Conservation (phyloP, 2,888 invertebrate species). For the Protophormia terraenovae region DNA sequence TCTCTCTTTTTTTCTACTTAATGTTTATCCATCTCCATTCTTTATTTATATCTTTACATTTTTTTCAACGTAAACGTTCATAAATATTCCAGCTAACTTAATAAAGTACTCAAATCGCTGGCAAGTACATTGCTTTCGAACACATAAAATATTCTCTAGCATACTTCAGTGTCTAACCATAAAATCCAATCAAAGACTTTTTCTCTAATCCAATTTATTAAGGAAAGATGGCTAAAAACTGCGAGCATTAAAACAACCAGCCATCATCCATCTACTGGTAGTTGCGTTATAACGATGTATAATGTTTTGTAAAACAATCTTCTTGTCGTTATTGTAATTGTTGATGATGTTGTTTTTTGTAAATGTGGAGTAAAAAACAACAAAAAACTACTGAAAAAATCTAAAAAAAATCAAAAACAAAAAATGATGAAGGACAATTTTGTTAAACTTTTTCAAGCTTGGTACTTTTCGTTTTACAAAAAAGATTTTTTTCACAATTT, state of each 20-base stretch:
- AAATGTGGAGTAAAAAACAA: slow-evolving; percentile 4
- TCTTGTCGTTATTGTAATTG: slow-evolving; percentile 41
- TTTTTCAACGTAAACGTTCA: neutral
- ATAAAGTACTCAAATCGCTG: neutral
- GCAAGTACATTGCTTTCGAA: neutral
- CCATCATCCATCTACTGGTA: neutral
- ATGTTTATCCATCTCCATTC: too few species aligned
- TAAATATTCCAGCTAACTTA: neutral
- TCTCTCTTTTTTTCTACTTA: too few species aligned
- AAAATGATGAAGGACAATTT: slow-evolving; percentile 51
- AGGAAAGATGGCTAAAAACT: neutral
- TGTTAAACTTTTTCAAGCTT: neutral
- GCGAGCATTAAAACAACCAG: neutral
- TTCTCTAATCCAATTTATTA: slow-evolving; percentile 37
- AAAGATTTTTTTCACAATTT: neutral
- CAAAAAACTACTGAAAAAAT: neutral
- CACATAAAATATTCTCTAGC: neutral
- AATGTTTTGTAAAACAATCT: slow-evolving; percentile 60
- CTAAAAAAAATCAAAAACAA: neutral
- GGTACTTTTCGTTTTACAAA: neutral
- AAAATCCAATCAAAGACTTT: slow-evolving; percentile 15
- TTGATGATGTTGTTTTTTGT: neutral
- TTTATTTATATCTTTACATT: too few species aligned
- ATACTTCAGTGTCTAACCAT: slow-evolving; percentile 6
- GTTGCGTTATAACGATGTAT: slow-evolving; percentile 8